Conservation (phyloP, 2,888 invertebrate species). For the Plagiodera versicolora region DNA sequence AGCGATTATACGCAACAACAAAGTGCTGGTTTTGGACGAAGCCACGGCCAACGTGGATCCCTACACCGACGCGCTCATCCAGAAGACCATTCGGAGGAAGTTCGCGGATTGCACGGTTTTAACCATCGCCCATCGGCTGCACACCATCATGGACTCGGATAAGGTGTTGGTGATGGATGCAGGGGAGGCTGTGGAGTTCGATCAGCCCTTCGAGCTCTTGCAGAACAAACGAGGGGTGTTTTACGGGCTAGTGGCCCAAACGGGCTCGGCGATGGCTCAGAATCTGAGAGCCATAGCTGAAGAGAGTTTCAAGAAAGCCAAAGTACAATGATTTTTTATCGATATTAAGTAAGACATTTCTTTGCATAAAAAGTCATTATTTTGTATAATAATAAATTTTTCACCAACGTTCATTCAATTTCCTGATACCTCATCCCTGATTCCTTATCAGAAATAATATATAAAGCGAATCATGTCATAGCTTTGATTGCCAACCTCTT, state of each 20-base stretch:
- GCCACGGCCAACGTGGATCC: slow-evolving; percentile 83
- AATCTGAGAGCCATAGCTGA: slow-evolving; percentile 37
- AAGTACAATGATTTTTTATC: neutral
- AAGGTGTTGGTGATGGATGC: slow-evolving; percentile 79
- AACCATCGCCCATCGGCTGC: slow-evolving; percentile 81
- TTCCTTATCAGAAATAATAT: no score
- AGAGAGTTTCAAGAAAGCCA: slow-evolving; percentile 18
- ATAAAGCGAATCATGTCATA: no score
- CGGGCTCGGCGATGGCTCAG: slow-evolving; percentile 55
- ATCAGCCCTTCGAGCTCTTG: slow-evolving; percentile 70
- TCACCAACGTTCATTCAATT: no score
- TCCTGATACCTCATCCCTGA: no score
- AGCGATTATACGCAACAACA: slow-evolving; percentile 57
- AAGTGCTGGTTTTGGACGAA: slow-evolving; percentile 60
- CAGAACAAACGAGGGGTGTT: slow-evolving; percentile 46
- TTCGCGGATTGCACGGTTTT: slow-evolving; percentile 77
- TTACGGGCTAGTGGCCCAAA: slow-evolving; percentile 65
- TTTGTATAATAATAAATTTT: no score
- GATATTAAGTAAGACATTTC: no score
- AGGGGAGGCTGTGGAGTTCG: slow-evolving; percentile 74
- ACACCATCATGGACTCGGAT: slow-evolving; percentile 86
- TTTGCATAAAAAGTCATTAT: no score
- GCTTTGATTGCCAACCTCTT: no score
- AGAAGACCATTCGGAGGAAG: slow-evolving; percentile 72
- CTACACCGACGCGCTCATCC: slow-evolving; percentile 75